Evolutionary conservation across 2,113 vertebrate species (phyloP).

Genomic region (Balaeniceps rex): DNA sequence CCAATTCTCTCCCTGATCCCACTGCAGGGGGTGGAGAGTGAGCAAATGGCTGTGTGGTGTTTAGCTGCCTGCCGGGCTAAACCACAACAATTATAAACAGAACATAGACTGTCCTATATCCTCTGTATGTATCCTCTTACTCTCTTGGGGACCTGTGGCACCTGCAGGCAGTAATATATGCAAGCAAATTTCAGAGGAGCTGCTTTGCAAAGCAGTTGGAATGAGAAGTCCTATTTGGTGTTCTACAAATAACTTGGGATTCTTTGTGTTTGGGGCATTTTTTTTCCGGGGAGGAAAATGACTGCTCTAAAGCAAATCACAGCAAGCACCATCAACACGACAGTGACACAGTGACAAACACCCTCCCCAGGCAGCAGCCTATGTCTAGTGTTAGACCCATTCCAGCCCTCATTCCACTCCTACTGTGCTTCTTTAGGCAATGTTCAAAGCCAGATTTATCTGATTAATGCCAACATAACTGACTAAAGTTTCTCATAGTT

Average conservation of each 20-base stretch:
- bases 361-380: not conserved
- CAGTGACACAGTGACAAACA: not conserved
- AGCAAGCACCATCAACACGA: accelerated
- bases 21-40: no score
- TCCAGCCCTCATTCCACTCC: not conserved
- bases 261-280: not conserved
- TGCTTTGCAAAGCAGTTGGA: not conserved
- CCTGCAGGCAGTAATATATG: not conserved
- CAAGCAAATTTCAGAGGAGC: not conserved
- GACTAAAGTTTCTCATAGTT: not conserved
- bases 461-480: not conserved
- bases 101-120: not conserved
- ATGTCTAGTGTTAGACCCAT: not conserved
- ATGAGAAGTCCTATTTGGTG: not conserved
- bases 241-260: not conserved
- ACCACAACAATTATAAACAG: no score
- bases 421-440: not conserved
- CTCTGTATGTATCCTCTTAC: not conserved
- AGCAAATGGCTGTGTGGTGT: no score
- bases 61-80: no score
- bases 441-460: not conserved
- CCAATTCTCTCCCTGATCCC: no score
- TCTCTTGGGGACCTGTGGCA: not conserved
- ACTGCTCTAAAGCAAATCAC: not conserved
- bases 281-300: not conserved